A percentile compares a stretch with the other conserved stretches of the same genome.
Evolutionary conservation across 2,113 vertebrate species (phyloP).

Genomic region (Pan troglodytes): DNA sequence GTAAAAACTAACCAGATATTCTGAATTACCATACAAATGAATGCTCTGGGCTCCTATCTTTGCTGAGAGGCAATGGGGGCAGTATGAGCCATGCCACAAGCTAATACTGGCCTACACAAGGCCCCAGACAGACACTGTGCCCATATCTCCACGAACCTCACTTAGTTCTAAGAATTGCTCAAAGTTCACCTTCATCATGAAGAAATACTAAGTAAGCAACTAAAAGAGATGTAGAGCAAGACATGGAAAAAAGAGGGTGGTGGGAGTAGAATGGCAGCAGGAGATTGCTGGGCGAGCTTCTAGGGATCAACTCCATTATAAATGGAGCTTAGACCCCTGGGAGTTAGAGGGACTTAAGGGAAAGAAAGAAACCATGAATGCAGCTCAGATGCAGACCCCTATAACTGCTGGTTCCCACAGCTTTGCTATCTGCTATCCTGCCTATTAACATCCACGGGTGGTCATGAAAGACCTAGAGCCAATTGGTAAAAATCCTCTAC

Average conservation of each 20-base stretch:
- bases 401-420: rapidly evolving
- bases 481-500: background rate
- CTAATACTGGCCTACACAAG: rapidly evolving
- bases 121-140: rapidly evolving
- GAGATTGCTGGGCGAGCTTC: too few relatives aligned
- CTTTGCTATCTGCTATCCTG: background rate
- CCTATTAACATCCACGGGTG: background rate
- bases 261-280: background rate
- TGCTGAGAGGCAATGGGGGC: background rate
- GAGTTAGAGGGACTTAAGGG: background rate
- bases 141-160: background rate
- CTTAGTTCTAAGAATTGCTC: background rate
- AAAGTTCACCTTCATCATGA: background rate
- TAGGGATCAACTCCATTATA: background rate
- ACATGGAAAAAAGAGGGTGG: background rate
- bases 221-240: background rate
- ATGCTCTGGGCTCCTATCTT: background rate
- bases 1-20: background rate
- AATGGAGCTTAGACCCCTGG: too few relatives aligned
- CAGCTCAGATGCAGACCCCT: background rate
- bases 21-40: background rate
- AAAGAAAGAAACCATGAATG: background rate
- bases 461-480: background rate
- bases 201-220: background rate
- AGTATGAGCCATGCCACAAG: background rate